Conservation (phyloP, 2,113 vertebrate genomes). For the Ochotona curzoniae region DNA sequence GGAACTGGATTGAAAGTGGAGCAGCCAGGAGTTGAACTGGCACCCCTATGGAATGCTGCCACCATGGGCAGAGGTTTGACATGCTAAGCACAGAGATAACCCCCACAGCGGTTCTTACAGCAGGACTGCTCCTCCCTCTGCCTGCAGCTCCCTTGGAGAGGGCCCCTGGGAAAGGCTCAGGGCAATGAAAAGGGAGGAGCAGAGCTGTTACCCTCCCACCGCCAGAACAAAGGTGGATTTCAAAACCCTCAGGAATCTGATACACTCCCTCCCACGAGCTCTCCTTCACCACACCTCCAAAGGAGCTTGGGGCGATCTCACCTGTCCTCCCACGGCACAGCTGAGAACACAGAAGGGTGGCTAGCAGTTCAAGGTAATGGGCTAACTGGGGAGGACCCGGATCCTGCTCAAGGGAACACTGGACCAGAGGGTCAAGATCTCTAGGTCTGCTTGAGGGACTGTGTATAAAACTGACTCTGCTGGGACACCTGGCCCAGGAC, state of each 20-base stretch:
- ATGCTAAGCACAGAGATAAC: too few relatives aligned
- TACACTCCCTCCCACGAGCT: neutral
- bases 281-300: neutral
- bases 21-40: too few relatives aligned
- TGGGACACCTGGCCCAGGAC: too few relatives aligned
- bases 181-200: slow-evolving; percentile 18
- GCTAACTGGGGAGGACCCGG: neutral
- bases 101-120: too few relatives aligned
- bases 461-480: neutral
- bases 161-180: neutral
- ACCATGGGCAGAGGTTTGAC: too few relatives aligned
- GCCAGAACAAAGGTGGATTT: slow-evolving; percentile 38
- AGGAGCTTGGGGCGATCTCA: neutral
- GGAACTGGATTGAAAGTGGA: too few relatives aligned
- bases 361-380: neutral
- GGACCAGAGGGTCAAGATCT: too few relatives aligned
- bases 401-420: neutral
- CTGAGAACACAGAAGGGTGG: neutral
- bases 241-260: neutral
- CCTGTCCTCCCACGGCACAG: neutral
- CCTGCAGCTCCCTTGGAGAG: neutral
- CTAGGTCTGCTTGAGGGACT: neutral
- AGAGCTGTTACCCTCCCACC: neutral
- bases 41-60: too few relatives aligned
- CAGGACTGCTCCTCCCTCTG: neutral